Evolutionary conservation across 2,797 vertebrate species (phyloP).

Genomic region (Hippopotamyrus pictus): DNA sequence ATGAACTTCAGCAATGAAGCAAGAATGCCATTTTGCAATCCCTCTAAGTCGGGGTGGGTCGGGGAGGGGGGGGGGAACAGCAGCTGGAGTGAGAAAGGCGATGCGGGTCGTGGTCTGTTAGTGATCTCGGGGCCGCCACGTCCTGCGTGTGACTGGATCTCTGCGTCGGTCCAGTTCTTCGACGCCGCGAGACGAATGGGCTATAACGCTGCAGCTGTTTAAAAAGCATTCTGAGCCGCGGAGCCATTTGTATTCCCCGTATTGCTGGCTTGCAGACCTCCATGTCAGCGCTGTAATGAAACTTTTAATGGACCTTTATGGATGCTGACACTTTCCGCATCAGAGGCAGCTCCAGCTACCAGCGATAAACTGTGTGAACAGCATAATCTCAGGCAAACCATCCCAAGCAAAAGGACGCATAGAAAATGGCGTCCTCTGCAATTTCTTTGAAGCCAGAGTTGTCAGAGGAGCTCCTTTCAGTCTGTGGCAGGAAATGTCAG

Average conservation of each 20-base stretch:
- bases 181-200: background rate
- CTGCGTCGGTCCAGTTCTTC: background rate
- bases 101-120: background rate
- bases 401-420: background rate
- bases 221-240: slow-evolving; percentile 1
- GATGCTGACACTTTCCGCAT: slow-evolving; percentile 15
- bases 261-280: slow-evolving; percentile 7
- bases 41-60: background rate
- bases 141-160: background rate
- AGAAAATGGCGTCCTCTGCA: slow-evolving; percentile 1
- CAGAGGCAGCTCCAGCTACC: slow-evolving; percentile 6
- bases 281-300: slow-evolving; percentile 14
- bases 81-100: background rate
- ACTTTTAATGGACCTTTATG: slow-evolving; percentile 21
- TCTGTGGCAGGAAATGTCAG: background rate
- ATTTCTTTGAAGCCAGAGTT: background rate
- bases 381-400: background rate
- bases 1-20: background rate
- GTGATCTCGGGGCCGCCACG: background rate
- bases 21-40: background rate
- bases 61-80: background rate
- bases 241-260: slow-evolving; percentile 7
- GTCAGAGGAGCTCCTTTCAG: background rate
- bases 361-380: slow-evolving; percentile 15
- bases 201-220: background rate